Base-by-base conservation (phyloP, 2,888 invertebrate genomes). In the Rotaria macrura region DNA sequence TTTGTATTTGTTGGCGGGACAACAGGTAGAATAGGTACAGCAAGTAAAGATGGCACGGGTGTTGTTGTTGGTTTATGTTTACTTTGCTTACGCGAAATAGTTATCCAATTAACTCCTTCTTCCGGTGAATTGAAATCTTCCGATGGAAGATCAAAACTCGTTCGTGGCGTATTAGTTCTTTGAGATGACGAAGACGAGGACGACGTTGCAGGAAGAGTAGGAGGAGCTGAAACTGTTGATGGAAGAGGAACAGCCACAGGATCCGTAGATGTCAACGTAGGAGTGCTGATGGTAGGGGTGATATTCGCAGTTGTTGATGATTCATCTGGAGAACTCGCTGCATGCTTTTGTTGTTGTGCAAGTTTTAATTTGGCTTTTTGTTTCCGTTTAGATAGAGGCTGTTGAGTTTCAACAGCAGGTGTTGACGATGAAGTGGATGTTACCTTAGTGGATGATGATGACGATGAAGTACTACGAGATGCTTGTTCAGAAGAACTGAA, bases 71-170 rank as follows among this genome's bases (percentile, higher is more conserved):
- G 79, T 7, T 79, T 79, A n/a, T 79, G 79, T 43, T 79, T 79
- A 79, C 43, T 79, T 79, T 79, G 79, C 20, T 79, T 79, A 40
- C 79, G 40, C n/a, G 79, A 79, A n/a, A 79, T 79, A 43, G 79
- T 79, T 43, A 79, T 79, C 79, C 79, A 79, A 43, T 79, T 79
- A 4, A 79, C 79, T 79, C 43, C 79, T 14, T 79, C 79, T 79
- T 79, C 79, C 9, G 40, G 43, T n/a, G 43, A 17, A 29, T 65
- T 34, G 1, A 65, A 65, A 65, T 20, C 38, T 34, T 65, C 65
- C 14, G 34, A 34, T 20, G 34, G 20, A 34, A 34, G 14, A 65
- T 65, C 65, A 34, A 34, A 34, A 34, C 34, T 34, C 12, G 34
- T 65, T 34, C 65, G 29, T 34, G 65, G 5, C 38, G 65, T 29